Evolutionary conservation across 1,140 invertebrate species (phyloP).

Genomic region (Leptoteleia sp.): DNA sequence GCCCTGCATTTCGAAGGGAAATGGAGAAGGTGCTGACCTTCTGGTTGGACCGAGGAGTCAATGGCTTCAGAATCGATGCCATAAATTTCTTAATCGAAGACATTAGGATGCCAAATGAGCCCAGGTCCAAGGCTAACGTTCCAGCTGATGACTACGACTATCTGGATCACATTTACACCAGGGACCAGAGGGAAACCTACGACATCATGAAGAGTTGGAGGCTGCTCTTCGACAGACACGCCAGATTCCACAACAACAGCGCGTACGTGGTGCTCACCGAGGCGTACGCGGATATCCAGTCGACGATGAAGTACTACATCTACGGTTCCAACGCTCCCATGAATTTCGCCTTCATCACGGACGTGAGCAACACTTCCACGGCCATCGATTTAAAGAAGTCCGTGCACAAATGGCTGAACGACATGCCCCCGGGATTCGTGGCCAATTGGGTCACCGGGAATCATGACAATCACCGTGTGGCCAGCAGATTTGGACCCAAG

Average conservation of each 20-base stretch:
- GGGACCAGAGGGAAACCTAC: conserved; percentile 83
- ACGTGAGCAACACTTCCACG: conserved; percentile 80
- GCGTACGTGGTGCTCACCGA: conserved; percentile 84
- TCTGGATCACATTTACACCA: conserved; percentile 84
- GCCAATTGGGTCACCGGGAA: conserved; percentile 83
- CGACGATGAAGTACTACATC: conserved; percentile 84
- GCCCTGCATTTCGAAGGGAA: conserved; percentile 81
- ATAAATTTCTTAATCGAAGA: conserved; percentile 83
- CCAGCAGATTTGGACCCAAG: conserved; percentile 83
- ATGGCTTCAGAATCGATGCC: conserved; percentile 87
- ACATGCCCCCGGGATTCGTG: conserved; percentile 72
- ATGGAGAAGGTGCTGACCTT: conserved; percentile 83
- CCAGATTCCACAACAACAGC: conserved; percentile 72
- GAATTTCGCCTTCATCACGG: conserved; percentile 82
- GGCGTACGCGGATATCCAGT: conserved; percentile 81
- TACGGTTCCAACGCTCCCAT: conserved; percentile 82
- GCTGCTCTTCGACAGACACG: conserved; percentile 82
- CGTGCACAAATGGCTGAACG: conserved; percentile 82
- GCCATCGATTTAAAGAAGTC: conserved; percentile 81
- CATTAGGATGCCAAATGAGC: conserved; percentile 81
- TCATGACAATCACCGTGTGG: conserved; percentile 86
- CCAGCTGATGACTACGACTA: conserved; percentile 82
- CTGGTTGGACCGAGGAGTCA: conserved; percentile 86
- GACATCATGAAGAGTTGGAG: conserved; percentile 84
- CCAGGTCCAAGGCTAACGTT: conserved; percentile 76